A percentile compares a stretch with the other conserved stretches of the same genome.
Evolutionary conservation across 2,888 invertebrate genomes (phyloP).

Genomic region (Diarsia brunnea): DNA sequence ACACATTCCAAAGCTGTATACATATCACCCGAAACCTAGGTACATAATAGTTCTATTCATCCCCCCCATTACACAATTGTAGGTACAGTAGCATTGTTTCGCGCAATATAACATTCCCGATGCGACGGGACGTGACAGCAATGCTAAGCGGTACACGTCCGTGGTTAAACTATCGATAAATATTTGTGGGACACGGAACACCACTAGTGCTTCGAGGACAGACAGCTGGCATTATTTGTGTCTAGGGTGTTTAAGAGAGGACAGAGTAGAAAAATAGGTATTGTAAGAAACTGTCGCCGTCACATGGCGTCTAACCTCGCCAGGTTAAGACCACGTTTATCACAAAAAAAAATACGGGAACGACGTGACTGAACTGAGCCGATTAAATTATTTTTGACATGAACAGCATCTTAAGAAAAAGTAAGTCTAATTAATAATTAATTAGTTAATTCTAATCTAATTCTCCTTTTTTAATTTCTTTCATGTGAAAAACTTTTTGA

Average conservation of each 20-base stretch:
- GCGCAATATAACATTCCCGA: slow-evolving; percentile 55
- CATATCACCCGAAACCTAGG: slow-evolving; percentile 1
- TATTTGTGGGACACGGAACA: slow-evolving; percentile 54
- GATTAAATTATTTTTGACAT: too few relatives aligned
- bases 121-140: slow-evolving; percentile 60
- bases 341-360: too few relatives aligned
- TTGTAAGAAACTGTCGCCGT: too few relatives aligned
- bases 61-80: slow-evolving; percentile 31
- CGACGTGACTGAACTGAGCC: too few relatives aligned
- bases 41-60: slow-evolving; percentile 30
- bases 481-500: too few relatives aligned
- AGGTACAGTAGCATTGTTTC: slow-evolving; percentile 44
- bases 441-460: too few relatives aligned
- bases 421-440: too few relatives aligned
- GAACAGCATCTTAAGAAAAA: too few relatives aligned
- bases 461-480: too few relatives aligned
- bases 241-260: neutral
- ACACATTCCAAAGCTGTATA: neutral
- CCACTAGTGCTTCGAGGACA: slow-evolving; percentile 36
- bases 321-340: too few relatives aligned
- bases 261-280: too few relatives aligned
- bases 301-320: too few relatives aligned
- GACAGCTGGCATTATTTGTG: slow-evolving; percentile 34
- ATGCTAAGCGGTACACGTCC: slow-evolving; percentile 43
- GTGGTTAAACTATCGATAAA: slow-evolving; percentile 64